Evolutionary conservation across 2,113 vertebrate species (phyloP), one percentile per base, ranked within the genome.

Genomic region (Litocranius walleri): DNA sequence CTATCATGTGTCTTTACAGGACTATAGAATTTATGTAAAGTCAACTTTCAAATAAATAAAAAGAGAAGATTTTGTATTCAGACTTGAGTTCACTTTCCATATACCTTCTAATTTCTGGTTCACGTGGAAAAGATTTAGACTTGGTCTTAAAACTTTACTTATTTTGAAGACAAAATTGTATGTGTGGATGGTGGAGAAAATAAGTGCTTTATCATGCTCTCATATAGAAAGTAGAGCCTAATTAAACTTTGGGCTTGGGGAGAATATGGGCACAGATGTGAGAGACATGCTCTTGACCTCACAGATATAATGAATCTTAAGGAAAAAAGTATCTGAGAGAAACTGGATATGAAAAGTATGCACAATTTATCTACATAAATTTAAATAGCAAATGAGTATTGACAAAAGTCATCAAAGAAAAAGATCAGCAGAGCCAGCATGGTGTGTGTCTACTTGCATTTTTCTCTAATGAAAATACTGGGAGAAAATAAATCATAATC

Each of bases 321-420:
- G 71, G 56, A 94, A 84, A 86, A 91, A 86, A 43, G 16, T 81
- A 45, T 48, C 48, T 33, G 30, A 74, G 67, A 90, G 86, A 81
- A 4, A 27, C 5, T 74, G 74, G n/a, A 11, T 91, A 36, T 43
- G 17, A 21, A 94, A 94, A 91, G 71, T 59, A 4, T 3, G 13
- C 45, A 30, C 5, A 30, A 59, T 84, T 93, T 88, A 84, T 94
- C 98, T 91, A 86, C 43, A 59, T 90, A 78, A 54, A 45, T 16
- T 67, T 96, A 89, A 96, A 54, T 77, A 96, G 19, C 67, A 94
- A 95, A 64, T 43, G 3, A 7, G 19, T 85, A 43, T 40, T 86
- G 36, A 80, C 56, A 82, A 93, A 91, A 45, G 62, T 88, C 11
- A 56, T 25, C 54, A 48, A 90, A 94, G 50, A 14, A 61, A 92